These are phyloP conservation scores for Limanda limanda DNA, from an alignment of 2,113 vertebrate genomes.

Conservation along the genomic window DNA sequence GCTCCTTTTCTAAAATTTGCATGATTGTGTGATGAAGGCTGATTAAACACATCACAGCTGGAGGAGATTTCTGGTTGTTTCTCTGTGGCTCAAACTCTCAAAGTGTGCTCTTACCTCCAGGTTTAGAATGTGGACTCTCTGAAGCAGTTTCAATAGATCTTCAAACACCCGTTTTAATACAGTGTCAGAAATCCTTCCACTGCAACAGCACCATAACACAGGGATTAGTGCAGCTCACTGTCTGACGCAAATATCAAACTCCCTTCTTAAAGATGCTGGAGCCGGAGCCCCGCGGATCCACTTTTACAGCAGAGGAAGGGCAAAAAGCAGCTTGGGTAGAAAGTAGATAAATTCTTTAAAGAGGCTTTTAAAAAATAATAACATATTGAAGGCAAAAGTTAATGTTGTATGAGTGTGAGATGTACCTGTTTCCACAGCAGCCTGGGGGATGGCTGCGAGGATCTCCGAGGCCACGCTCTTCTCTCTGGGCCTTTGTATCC, in stretches of 20 bases:
- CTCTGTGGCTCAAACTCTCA: slow-evolving; percentile 39
- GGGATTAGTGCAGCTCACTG: neutral
- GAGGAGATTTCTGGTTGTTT: slow-evolving; percentile 36
- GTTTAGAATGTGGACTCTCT: slow-evolving; percentile 26
- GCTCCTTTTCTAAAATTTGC: slow-evolving; percentile 22
- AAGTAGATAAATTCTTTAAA: no score
- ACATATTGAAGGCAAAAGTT: slow-evolving; percentile 11
- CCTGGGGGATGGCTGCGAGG: slow-evolving; percentile 30
- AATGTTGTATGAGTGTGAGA: slow-evolving; percentile 9
- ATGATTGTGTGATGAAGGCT: slow-evolving; percentile 23
- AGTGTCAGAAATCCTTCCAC: slow-evolving; percentile 40
- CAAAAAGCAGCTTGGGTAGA: neutral
- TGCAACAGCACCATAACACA: slow-evolving; percentile 1
- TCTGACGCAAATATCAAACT: neutral
- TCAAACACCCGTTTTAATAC: slow-evolving; percentile 61
- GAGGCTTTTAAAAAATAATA: slow-evolving; percentile 1
- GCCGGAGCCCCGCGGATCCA: neutral
- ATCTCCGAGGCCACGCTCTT: slow-evolving; percentile 40
- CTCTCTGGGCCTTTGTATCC: slow-evolving; percentile 59
- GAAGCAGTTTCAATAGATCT: slow-evolving; percentile 39
- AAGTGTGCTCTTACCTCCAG: neutral
- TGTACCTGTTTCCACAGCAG: slow-evolving; percentile 48
- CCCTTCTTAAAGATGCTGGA: neutral
- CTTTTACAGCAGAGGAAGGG: neutral
- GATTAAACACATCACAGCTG: slow-evolving; percentile 45